Evolutionary conservation across 1,140 invertebrate species (phyloP).

Genomic region (Delia radicum): DNA sequence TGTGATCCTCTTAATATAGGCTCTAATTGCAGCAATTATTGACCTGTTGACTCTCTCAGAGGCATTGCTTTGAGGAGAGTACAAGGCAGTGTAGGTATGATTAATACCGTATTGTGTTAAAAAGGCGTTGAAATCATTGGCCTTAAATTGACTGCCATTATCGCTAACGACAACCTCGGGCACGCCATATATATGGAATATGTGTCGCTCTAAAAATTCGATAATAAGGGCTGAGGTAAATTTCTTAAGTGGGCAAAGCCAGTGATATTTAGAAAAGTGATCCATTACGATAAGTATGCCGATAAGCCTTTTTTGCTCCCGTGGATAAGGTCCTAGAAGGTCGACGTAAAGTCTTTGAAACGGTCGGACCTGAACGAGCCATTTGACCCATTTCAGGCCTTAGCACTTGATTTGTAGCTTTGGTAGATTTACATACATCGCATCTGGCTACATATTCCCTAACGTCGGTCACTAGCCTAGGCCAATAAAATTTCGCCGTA

Average conservation of each 20-base stretch:
- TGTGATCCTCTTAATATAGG: not conserved
- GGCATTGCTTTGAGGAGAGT: no score
- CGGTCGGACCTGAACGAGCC: no score
- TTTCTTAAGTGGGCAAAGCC: not conserved
- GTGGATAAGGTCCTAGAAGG: not conserved
- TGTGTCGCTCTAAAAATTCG: not conserved
- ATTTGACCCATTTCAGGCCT: not conserved
- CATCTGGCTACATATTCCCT: not conserved
- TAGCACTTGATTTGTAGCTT: not conserved
- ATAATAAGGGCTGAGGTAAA: not conserved
- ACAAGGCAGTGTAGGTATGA: no score
- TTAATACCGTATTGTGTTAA: no score
- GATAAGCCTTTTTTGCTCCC: not conserved
- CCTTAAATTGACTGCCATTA: no score
- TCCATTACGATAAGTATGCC: constrained; percentile 6
- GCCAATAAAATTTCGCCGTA: not conserved
- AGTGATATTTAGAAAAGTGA: not conserved
- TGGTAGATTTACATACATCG: not conserved
- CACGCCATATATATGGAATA: constrained; percentile 9
- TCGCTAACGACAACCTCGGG: constrained; percentile 9
- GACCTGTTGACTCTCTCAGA: not conserved
- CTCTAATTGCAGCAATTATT: constrained; percentile 7
- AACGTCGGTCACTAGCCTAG: not conserved
- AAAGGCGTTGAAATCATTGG: no score
- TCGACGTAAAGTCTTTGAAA: constrained; percentile 20